A percentile compares a stretch with the other conserved stretches of the same genome.
Conservation (phyloP, 2,113 vertebrate genomes). For the Ammospiza caudacuta region DNA sequence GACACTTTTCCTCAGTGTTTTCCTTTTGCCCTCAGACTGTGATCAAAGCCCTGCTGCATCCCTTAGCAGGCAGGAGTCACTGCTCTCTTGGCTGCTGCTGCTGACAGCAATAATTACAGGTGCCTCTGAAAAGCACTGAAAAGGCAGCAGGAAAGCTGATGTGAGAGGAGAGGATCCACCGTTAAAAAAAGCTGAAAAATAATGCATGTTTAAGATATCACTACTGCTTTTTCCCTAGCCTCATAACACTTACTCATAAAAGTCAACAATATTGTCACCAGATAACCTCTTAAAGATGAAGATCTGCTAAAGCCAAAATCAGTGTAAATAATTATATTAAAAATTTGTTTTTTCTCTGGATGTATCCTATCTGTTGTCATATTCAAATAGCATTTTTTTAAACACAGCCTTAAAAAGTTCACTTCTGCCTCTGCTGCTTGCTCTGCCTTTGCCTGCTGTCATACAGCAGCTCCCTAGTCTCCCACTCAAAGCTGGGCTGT, state of each 20-base stretch:
- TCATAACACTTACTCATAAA: background rate
- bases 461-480: background rate
- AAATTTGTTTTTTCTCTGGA: background rate
- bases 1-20: background rate
- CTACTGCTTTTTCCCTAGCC: background rate
- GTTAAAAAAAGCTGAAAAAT: background rate
- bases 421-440: background rate
- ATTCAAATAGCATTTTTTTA: background rate
- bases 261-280: background rate
- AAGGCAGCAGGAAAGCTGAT: background rate
- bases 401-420: background rate
- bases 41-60: constrained; percentile 7
- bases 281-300: background rate
- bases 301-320: background rate
- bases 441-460: background rate
- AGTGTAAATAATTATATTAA: background rate
- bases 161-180: background rate
- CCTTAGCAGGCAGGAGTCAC: background rate
- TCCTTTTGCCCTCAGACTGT: background rate
- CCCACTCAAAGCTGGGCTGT: background rate
- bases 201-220: background rate
- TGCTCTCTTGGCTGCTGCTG: background rate
- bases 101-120: background rate
- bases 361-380: background rate
- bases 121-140: background rate